Evolutionary conservation across 1,140 invertebrate genomes (phyloP), one percentile per base, ranked within the genome.

Genomic region (Chrysomallon squamiferum): DNA sequence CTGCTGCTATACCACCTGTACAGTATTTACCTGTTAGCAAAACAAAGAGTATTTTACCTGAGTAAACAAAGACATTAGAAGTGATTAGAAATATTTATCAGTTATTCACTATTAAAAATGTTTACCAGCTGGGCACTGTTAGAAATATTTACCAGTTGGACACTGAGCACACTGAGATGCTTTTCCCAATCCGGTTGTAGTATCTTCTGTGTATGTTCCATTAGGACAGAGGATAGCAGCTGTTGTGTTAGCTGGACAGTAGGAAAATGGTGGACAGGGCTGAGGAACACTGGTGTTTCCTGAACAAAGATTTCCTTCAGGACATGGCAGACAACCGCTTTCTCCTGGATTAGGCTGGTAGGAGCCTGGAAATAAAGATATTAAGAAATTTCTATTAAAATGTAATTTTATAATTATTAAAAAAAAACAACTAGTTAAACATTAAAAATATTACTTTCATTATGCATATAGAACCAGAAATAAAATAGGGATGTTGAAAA

Each of bases 11-110:
- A 27, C 82, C 82, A 65, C 76, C 76, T 7, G 69, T 68, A 68
- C 82, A 84, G 71, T 84, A 84, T 33, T 72, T 74, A n/a, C 82
- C 82, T 84, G 66, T 13, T 57, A 43, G 30, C 22, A 64, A 58
- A 62, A 43, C 50, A 30, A 57, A n/a, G 32, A 13, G 25, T 13
- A 15, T 15, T n/a, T n/a, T n/a, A n/a, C n/a, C n/a, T n/a, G n/a
- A n/a, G n/a, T n/a, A n/a, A n/a, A n/a, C n/a, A n/a, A n/a, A n/a
- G n/a, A n/a, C n/a, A n/a, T n/a, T n/a, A n/a, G n/a, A n/a, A n/a
- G n/a, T n/a, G n/a, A n/a, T n/a, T n/a, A n/a, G n/a, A n/a, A n/a
- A n/a, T n/a, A n/a, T n/a, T n/a, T n/a, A n/a, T n/a, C n/a, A n/a
- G n/a, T n/a, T n/a, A n/a, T n/a, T n/a, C n/a, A n/a, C n/a, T n/a